Base-by-base conservation (phyloP, 2,888 invertebrate species). In the Ennomos erosarius region DNA sequence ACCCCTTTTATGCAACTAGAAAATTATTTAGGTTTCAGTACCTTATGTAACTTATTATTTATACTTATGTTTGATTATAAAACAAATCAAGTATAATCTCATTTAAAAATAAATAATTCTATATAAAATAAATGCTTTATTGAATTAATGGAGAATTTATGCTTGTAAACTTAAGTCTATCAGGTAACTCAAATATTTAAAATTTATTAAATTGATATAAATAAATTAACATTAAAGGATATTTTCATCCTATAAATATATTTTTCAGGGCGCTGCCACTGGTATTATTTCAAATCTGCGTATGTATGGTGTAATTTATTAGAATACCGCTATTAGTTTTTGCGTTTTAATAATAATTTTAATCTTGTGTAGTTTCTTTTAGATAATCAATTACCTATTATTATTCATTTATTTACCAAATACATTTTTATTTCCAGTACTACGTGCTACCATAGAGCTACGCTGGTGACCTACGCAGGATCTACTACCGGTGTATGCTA, bases 171-270 rank as follows among this genome's bases (percentile, higher is more conserved):
- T 16, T 16, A 16, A 3, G 16, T 16, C 3, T 16, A 16, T n/a
- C n/a, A n/a, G n/a, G n/a, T n/a, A n/a, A n/a, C 16, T 2, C 16
- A 3, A 16, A 16, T 16, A 16, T 16, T 16, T 16, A 16, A 16
- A 16, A 16, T 16, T 16, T 2, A 16, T 3, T 16, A 16, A 16
- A 1, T 26, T 1, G 6, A 6, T 1, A 1, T 49, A 36, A 42
- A 42, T 47, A 46, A 70, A 75, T 67, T 69, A 70, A 64, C 66
- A 67, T 77, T 70, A 73, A 68, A 54, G 62, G 67, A 67, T 72
- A 73, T 70, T 72, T 74, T 65, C 62, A 56, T 57, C 64, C 55
- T 57, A 59, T 49, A 74, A 72, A 79, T 75, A 71, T 74, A 72
- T 72, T 64, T 62, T 67, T 72, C 62, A 68, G 64, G 67, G 65